Evolutionary conservation across 2,797 vertebrate species (phyloP), one percentile per base, ranked within the genome.

Genomic region (Balearica regulorum): DNA sequence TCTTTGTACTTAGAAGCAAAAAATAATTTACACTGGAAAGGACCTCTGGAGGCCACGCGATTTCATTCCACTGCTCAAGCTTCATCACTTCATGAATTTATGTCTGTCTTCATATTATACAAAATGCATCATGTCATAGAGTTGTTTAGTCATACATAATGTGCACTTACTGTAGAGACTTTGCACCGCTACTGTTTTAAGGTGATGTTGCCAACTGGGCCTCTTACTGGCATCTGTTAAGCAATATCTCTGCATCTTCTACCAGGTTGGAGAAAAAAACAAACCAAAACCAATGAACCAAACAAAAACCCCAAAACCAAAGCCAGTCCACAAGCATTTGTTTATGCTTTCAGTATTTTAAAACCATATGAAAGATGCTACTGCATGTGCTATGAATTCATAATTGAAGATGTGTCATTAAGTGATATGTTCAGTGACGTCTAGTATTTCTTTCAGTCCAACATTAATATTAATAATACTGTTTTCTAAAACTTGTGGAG

Each of bases 231-330:
- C 15, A 65, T 22, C 43, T 48, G 4, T 48, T 84, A 48, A 65
- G 51, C 24, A n/a, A 2, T 57, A 75, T 73, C 17, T 55, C 60
- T 65, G 35, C n/a, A 18, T 64, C 24, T 55, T 72, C 48, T 64
- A 31, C 28, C 28, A 64, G 26, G 11, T 7, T 64, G n/a, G 18
- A 26, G 26, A 21, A 70, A 51, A 49, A 20, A 19, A 15, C 26
- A 25, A 53, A 24, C 13, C 7, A 6, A 25, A 70, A 9, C 12
- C 7, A 46, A 35, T 1, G 11, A 65, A 37, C 4, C 24, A 43
- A 43, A 0, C 24, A 43, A 43, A 0, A 2, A 12, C 12, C 9
- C 24, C 10, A 3, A 29, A 66, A 39, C 29, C 22, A 35, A 53
- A 44, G 11, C 6, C 10, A 21, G 33, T 51, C 25, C 33, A 44